These are phyloP conservation scores for Falco punctatus DNA, from an alignment of 2,113 vertebrate genomes.

Conservation along the genomic window DNA sequence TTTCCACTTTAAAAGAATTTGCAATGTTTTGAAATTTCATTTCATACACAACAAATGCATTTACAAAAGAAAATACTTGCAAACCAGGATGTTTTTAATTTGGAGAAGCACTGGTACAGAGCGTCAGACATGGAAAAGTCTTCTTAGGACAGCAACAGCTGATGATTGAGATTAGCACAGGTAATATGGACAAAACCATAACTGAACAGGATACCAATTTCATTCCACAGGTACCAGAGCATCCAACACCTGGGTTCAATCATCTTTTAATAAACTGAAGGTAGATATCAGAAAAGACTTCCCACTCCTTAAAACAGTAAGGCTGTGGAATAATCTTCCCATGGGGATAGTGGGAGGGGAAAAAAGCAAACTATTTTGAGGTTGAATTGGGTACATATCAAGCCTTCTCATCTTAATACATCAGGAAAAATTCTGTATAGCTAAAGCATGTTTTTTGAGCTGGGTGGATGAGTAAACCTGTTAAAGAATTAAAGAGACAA, in stretches of 20 bases:
- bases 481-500: not conserved
- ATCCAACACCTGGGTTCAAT: not conserved
- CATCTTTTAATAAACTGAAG: not conserved
- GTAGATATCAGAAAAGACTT: not conserved
- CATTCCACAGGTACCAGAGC: not conserved
- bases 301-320: not conserved
- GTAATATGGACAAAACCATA: not conserved
- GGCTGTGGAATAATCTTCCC: not conserved
- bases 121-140: not conserved
- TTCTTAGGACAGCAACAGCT: not conserved
- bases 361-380: not conserved
- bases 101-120: not conserved
- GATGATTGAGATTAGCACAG: not conserved
- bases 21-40: not conserved
- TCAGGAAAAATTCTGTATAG: not conserved
- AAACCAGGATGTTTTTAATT: not conserved
- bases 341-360: not conserved
- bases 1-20: not conserved
- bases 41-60: not conserved
- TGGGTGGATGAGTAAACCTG: not conserved
- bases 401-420: not conserved
- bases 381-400: not conserved
- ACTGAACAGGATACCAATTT: not conserved
- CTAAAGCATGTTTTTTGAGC: not conserved
- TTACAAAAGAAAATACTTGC: not conserved